Conservation (phyloP, 2,113 vertebrate genomes). For the Oxygymnocypris stewartii region DNA sequence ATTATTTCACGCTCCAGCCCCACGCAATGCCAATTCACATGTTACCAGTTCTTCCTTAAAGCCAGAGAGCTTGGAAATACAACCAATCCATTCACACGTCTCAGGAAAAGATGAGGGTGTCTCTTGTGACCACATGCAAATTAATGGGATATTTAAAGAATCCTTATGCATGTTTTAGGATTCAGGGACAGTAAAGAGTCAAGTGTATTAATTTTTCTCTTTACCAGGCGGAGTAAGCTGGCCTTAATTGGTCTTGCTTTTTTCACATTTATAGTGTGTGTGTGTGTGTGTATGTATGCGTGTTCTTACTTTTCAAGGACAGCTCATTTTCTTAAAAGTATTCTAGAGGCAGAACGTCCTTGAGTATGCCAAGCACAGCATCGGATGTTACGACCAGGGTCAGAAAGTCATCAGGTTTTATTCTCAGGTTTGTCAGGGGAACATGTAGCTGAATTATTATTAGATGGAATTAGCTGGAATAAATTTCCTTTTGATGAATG, state of each 20-base stretch:
- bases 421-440: background rate
- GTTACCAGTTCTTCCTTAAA: background rate
- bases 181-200: slow-evolving; percentile 5
- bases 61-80: slow-evolving; percentile 13
- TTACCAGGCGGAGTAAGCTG: slow-evolving; percentile 29
- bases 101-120: background rate
- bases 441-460: background rate
- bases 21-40: background rate
- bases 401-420: background rate
- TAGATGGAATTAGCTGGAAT: background rate
- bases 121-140: slow-evolving; percentile 40
- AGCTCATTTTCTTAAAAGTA: slow-evolving; percentile 16
- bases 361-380: background rate
- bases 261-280: slow-evolving; percentile 6
- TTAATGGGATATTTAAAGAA: slow-evolving; percentile 45
- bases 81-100: background rate
- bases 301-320: background rate
- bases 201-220: slow-evolving; percentile 34
- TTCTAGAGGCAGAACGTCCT: background rate
- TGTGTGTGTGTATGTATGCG: background rate
- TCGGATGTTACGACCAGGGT: background rate
- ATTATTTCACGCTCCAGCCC: slow-evolving; percentile 30
- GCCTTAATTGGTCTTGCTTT: slow-evolving; percentile 43
- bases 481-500: background rate
- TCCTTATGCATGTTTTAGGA: slow-evolving; percentile 43